Evolutionary conservation across 2,888 invertebrate species (phyloP), one percentile per base, ranked within the genome.

Genomic region (Petrolisthes cinctipes): DNA sequence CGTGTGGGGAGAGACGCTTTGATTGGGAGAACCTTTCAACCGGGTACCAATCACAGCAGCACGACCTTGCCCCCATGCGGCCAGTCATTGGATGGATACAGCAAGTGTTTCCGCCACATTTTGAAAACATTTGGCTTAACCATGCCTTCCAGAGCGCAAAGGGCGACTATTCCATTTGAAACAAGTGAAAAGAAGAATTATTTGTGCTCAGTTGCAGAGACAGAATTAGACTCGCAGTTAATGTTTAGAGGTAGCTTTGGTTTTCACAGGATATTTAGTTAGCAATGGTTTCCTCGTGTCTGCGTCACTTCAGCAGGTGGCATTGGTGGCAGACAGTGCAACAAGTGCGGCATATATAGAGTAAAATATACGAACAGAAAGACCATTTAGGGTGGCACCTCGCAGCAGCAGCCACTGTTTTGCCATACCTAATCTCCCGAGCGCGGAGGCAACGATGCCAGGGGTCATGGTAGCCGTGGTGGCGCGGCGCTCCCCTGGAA

Each of bases 371-470:
- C 14, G 9, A 61, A 17, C 71, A 71, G 71, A 14, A 71, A n/a
- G 20, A 71, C 71, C 71, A 71, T 17, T 14, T 17, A 61, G 20
- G 71, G 20, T 71, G 71, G 71, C 71, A 71, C 14, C 71, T 5
- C 71, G 71, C 17, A 71, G 20, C 20, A 17, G 6, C 14, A 7
- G 14, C 20, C 20, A n/a, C 17, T 61, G 66, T 61, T 61, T 75
- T 5, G 68, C 71, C 86, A 76, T 86, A 86, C 86, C 86, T 86
- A 86, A 79, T 75, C 71, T 86, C 79, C 83, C 79, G 79, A 86
- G n/a, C n/a, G 86, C 57, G 71, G 78, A 66, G 83, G 79, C 83
- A 71, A 86, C 86, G 79, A 78, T 71, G 68, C 86, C 83, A 53
- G 86, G 83, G 56, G 83, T 78, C 86, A 86, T 86, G 86, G 66